phyloP scores from a whole-genome alignment of 2,113 vertebrate genomes.

The Bothrops jararaca region DNA sequence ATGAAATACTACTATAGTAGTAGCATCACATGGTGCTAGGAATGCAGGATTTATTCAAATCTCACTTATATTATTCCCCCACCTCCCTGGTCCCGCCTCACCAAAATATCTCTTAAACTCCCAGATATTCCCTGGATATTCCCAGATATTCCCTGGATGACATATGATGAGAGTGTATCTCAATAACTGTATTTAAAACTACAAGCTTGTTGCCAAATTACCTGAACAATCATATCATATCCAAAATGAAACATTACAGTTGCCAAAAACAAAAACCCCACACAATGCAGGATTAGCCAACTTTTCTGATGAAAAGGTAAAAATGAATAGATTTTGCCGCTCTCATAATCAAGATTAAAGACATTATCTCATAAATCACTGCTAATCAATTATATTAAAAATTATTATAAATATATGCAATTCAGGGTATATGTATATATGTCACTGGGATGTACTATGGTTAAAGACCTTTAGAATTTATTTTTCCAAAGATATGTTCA shows the following conservation, averaged over 20 bases:
- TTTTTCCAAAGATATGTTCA: neutral
- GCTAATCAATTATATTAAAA: neutral
- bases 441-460: slow-evolving; percentile 7
- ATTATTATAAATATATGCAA: slow-evolving; percentile 11
- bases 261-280: neutral
- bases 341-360: neutral
- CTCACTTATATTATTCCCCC: neutral
- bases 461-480: neutral
- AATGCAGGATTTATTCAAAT: neutral
- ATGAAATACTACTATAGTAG: neutral
- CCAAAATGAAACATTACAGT: neutral
- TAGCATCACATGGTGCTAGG: neutral
- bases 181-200: neutral
- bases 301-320: neutral
- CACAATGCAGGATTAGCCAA: neutral
- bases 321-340: neutral
- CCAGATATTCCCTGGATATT: neutral
- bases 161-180: neutral
- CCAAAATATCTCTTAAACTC: neutral
- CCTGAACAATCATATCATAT: neutral
- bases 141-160: neutral
- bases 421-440: neutral
- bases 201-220: neutral
- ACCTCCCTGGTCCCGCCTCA: no score
- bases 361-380: neutral